Conservation (phyloP, 2,797 vertebrate genomes). For the Pempheris klunzingeri region DNA sequence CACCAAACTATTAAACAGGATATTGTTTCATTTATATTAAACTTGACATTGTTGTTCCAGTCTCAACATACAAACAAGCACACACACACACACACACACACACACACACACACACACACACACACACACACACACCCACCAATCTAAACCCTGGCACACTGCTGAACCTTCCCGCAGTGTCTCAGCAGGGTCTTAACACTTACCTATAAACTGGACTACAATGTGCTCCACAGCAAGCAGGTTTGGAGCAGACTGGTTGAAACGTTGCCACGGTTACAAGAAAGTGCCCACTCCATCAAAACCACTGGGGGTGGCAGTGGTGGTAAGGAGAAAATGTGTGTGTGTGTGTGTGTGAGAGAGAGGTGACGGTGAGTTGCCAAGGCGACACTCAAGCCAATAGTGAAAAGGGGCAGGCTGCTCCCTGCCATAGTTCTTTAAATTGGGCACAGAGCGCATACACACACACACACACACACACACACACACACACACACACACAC, state of each 20-base stretch:
- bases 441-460: constrained; percentile 2
- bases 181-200: constrained; percentile 61
- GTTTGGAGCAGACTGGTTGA: constrained; percentile 50
- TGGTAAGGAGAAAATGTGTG: neutral
- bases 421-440: constrained; percentile 34
- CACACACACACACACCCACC: neutral
- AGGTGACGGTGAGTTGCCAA: constrained; percentile 62
- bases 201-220: constrained; percentile 62
- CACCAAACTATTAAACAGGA: constrained; percentile 2
- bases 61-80: neutral
- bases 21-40: constrained; percentile 8
- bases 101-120: neutral
- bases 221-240: constrained; percentile 47
- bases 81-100: neutral
- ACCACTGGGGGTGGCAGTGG: constrained; percentile 34
- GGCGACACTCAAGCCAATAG: constrained; percentile 59
- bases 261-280: constrained; percentile 73
- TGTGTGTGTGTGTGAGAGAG: constrained; percentile 18
- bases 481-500: neutral
- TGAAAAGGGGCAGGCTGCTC: constrained; percentile 33
- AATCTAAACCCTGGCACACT: constrained; percentile 2
- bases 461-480: neutral
- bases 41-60: neutral
- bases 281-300: constrained; percentile 62
- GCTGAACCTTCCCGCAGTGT: constrained; percentile 16